phyloP scores from a whole-genome alignment of 2,888 invertebrate species.

The Agrochola macilenta region DNA sequence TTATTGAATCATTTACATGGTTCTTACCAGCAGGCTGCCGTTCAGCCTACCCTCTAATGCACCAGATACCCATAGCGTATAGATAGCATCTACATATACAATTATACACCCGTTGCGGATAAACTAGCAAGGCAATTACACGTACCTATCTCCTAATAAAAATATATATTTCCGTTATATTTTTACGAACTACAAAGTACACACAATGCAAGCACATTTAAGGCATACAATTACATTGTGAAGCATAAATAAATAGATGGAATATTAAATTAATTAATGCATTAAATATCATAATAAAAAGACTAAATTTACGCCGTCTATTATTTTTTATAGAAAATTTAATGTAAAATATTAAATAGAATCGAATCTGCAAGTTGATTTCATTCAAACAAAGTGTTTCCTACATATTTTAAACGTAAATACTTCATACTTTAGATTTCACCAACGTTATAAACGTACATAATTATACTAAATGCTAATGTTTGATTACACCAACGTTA shows the following conservation, averaged over 20 bases:
- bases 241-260: neutral
- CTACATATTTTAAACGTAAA: neutral
- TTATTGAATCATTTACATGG: neutral
- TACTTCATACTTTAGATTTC: neutral
- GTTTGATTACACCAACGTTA: neutral
- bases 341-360: neutral
- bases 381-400: neutral
- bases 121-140: conserved; percentile 3
- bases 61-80: neutral
- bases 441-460: neutral
- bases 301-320: neutral
- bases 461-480: neutral
- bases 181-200: conserved; percentile 6
- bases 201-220: conserved; percentile 11
- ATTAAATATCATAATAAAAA: neutral
- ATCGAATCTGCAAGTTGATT: neutral
- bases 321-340: neutral
- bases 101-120: neutral
- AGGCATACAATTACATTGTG: neutral
- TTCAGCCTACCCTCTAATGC: conserved; percentile 13
- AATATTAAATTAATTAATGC: neutral
- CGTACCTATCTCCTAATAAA: neutral
- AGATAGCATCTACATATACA: neutral
- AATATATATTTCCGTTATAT: conserved; percentile 18
- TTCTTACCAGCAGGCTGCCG: neutral